Evolutionary conservation across 1,140 invertebrate species (phyloP).

Genomic region (Schlechtendalia chinensis): DNA sequence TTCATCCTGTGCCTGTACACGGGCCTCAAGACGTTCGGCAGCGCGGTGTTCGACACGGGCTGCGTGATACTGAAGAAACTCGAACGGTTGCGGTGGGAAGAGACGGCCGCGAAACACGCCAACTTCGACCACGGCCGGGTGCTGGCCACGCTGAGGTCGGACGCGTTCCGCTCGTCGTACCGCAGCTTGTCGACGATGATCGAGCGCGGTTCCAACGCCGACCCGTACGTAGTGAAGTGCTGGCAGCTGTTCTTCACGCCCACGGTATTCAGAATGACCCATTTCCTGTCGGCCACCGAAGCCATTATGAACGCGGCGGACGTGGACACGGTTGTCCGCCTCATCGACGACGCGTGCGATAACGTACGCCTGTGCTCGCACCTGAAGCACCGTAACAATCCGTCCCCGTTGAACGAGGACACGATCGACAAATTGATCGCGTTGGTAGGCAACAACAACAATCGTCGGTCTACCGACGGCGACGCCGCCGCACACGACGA

Average conservation of each 20-base stretch:
- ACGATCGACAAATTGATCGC: not conserved
- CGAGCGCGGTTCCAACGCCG: not conserved
- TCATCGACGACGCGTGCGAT: not conserved
- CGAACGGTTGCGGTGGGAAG: not conserved
- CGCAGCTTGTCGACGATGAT: not conserved
- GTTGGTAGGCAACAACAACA: not conserved
- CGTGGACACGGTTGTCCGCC: not conserved
- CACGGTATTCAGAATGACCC: not conserved
- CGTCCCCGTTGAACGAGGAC: not conserved
- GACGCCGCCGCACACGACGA: too few species aligned
- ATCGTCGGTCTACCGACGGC: too few species aligned
- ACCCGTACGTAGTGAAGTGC: not conserved
- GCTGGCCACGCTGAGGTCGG: not conserved
- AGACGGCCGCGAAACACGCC: not conserved
- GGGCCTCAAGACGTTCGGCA: not conserved
- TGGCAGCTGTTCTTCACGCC: not conserved
- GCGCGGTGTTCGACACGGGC: not conserved
- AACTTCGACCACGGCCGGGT: not conserved
- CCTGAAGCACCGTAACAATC: not conserved
- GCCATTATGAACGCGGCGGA: not conserved
- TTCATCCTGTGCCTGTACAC: not conserved
- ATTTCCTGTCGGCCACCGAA: not conserved
- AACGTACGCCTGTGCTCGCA: not conserved
- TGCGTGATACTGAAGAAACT: not conserved
- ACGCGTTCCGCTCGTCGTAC: not conserved